phyloP scores from a whole-genome alignment of 2,113 vertebrate species.

The Oostethus manadensis region DNA sequence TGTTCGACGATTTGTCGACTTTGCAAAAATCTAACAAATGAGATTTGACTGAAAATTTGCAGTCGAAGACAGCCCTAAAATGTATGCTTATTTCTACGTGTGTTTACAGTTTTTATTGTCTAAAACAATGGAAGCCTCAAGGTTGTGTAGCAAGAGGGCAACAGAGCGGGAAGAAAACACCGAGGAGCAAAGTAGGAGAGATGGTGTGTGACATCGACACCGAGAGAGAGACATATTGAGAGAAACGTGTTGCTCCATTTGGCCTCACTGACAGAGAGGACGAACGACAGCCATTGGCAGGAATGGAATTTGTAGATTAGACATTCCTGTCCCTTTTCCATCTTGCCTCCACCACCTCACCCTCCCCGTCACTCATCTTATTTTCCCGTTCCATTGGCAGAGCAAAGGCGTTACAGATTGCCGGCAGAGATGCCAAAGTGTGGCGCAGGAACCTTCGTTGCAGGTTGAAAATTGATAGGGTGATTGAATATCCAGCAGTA shows the following conservation, averaged over 20 bases:
- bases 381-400: slow-evolving; percentile 47
- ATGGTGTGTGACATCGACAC: slow-evolving; percentile 27
- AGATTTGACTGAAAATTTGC: too few species aligned
- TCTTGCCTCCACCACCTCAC: slow-evolving; percentile 23
- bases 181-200: slow-evolving; percentile 2
- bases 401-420: slow-evolving; percentile 56
- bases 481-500: slow-evolving; percentile 68
- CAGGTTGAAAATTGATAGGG: slow-evolving; percentile 65
- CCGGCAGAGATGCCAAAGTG: slow-evolving; percentile 59
- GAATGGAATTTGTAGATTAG: slow-evolving; percentile 77
- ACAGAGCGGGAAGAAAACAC: neutral
- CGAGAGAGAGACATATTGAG: slow-evolving; percentile 25
- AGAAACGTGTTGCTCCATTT: slow-evolving; percentile 74
- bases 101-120: too few species aligned
- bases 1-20: too few species aligned
- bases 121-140: too few species aligned
- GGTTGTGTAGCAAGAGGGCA: slow-evolving; percentile 12
- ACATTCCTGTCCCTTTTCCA: slow-evolving; percentile 48
- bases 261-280: slow-evolving; percentile 68
- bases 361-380: slow-evolving; percentile 19
- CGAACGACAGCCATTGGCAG: slow-evolving; percentile 69
- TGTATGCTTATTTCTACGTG: too few species aligned
- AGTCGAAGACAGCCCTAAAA: too few species aligned
- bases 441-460: slow-evolving; percentile 62
- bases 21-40: too few species aligned